phyloP scores from a whole-genome alignment of 1,140 invertebrate species.

The Dermatophagoides farinae region DNA sequence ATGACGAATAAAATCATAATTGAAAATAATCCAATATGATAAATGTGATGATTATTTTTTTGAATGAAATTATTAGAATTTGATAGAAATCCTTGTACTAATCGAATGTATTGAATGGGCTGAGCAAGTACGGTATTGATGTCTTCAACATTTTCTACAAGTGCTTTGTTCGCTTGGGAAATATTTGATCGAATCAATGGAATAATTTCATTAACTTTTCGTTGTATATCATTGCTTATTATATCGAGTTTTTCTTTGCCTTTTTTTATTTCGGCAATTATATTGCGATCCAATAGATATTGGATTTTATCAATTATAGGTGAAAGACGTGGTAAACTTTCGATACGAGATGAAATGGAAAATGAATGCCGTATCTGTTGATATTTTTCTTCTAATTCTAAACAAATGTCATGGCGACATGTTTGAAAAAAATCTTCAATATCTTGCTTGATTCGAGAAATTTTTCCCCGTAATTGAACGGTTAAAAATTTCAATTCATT shows the following conservation, averaged over 20 bases:
- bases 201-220: slow-evolving; percentile 12
- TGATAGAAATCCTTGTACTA: neutral
- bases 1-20: slow-evolving; percentile 9
- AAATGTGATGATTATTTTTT: slow-evolving; percentile 12
- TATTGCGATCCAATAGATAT: slow-evolving; percentile 8
- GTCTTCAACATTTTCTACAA: slow-evolving; percentile 7
- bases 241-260: slow-evolving; percentile 15
- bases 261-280: slow-evolving; percentile 13
- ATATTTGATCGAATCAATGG: slow-evolving; percentile 15
- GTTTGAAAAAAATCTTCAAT: slow-evolving; percentile 7
- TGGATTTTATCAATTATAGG: slow-evolving; percentile 13
- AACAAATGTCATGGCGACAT: slow-evolving; percentile 12
- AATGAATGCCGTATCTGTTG: neutral
- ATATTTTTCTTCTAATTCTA: slow-evolving; percentile 7
- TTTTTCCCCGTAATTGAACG: neutral
- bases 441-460: slow-evolving; percentile 6
- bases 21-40: slow-evolving; percentile 2
- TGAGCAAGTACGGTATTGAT: slow-evolving; percentile 5
- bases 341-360: slow-evolving; percentile 9
- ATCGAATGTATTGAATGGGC: slow-evolving; percentile 1
- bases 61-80: neutral
- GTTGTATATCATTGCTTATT: slow-evolving; percentile 13
- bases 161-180: slow-evolving; percentile 1
- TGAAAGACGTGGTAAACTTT: slow-evolving; percentile 10
- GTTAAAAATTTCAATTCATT: slow-evolving; percentile 1